These are phyloP conservation scores for Lysandra bellargus DNA, from an alignment of 2,888 invertebrate genomes.

Conservation along the genomic window DNA sequence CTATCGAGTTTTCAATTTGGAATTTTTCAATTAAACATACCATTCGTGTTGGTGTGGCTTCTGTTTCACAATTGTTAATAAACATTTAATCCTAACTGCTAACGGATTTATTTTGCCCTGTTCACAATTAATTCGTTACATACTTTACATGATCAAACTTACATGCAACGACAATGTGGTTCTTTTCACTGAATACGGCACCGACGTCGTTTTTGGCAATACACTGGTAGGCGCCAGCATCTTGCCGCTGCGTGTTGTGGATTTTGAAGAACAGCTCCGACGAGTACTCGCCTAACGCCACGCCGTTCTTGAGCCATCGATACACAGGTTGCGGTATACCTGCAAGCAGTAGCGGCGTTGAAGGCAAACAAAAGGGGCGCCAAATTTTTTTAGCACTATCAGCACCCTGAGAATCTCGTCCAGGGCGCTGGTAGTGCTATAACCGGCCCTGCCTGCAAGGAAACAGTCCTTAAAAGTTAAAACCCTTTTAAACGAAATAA, in stretches of 20 bases:
- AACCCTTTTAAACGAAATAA: not conserved
- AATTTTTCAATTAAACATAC: not conserved
- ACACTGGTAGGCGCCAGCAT: slow-evolving; percentile 95
- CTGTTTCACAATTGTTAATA: not conserved
- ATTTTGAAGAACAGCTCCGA: slow-evolving; percentile 92
- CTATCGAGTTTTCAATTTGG: not conserved
- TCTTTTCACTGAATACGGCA: slow-evolving; percentile 94
- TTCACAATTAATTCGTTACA: not conserved
- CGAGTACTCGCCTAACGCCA: slow-evolving; percentile 88
- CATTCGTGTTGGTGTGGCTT: not conserved
- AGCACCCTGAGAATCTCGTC: too few relatives aligned
- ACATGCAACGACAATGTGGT: slow-evolving; percentile 95
- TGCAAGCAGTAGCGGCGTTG: slow-evolving; percentile 53
- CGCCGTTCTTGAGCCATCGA: slow-evolving; percentile 94
- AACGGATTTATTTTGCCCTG: not conserved
- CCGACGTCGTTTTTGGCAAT: slow-evolving; percentile 95
- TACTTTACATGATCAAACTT: slow-evolving; percentile 72
- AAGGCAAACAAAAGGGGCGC: too few relatives aligned
- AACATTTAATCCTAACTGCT: not conserved
- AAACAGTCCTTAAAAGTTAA: not conserved
- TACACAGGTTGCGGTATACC: slow-evolving; percentile 96
- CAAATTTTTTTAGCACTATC: too few relatives aligned
- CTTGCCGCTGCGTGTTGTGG: slow-evolving; percentile 87
- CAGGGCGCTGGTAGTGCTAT: too few relatives aligned
- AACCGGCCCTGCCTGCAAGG: slow-evolving; percentile 85